Evolutionary conservation across 2,113 vertebrate genomes (phyloP), one percentile per base, ranked within the genome.

Genomic region (Bos javanicus): DNA sequence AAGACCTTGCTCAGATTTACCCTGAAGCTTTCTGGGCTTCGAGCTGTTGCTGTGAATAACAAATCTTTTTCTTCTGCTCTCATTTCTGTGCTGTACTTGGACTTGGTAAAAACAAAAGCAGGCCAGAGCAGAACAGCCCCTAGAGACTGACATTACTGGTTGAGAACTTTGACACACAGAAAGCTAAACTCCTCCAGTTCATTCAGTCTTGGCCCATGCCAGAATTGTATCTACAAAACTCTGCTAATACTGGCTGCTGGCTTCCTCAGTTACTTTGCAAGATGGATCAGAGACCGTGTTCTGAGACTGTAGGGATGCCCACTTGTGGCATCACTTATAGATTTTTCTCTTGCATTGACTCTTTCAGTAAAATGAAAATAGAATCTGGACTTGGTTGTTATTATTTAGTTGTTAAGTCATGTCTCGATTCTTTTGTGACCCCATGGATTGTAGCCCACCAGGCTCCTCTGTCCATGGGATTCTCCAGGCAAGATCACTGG

Each of bases 221-320:
- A 98, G 94, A 98, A 97, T 96, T 98, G 90, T 97, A 96, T 93
- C 87, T 89, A 56, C 91, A 96, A 97, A 86, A 87, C 97, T 98
- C 91, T 97, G 94, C 95, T 94, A 78, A 91, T 57, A 64, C 6
- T 97, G 96, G 80, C 76, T 98, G 80, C 92, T 98, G 78, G 25
- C 67, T 93, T 97, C 78, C 67, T 96, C 92, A 82, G 50, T 97
- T 97, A 94, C 92, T 52, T 97, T 87, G 71, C 54, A 88, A 91
- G 94, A 95, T 0, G 94, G 92, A 94, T 19, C 26, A 93, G 36
- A 4, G n/a, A 14, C 50, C 83, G 21, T 87, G 28, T 94, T 78
- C 82, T 50, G 91, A 90, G 56, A 86, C 33, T 59, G 59, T 88
- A 67, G 14, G 23, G 33, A 67, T 92, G 33, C n/a, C 81, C 87